phyloP scores from a whole-genome alignment of 2,888 invertebrate genomes.

The Acheta domesticus region DNA sequence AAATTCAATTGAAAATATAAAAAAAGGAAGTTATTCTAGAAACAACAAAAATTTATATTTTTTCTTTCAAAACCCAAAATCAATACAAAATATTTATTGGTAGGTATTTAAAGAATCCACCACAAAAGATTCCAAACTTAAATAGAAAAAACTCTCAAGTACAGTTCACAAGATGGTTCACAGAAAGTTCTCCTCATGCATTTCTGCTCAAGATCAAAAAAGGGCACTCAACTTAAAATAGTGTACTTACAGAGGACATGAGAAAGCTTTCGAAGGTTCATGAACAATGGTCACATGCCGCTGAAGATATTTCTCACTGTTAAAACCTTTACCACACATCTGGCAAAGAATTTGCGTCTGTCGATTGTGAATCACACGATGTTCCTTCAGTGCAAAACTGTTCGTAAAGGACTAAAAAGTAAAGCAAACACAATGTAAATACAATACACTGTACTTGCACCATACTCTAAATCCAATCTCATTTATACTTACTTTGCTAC shows the following conservation, averaged over 20 bases:
- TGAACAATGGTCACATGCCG: slow-evolving; percentile 54
- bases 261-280: slow-evolving; percentile 45
- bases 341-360: slow-evolving; percentile 50
- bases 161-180: too few species aligned
- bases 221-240: slow-evolving; percentile 39
- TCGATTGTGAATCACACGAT: slow-evolving; percentile 52
- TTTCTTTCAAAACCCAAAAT: too few species aligned
- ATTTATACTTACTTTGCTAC: slow-evolving; percentile 39
- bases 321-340: slow-evolving; percentile 53
- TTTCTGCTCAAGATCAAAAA: background rate
- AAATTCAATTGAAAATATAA: too few species aligned
- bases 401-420: slow-evolving; percentile 55
- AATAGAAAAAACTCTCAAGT: too few species aligned
- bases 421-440: background rate
- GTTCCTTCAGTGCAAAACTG: slow-evolving; percentile 54
- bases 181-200: too few species aligned
- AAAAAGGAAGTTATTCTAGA: too few species aligned
- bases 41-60: too few species aligned
- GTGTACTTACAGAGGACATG: slow-evolving; percentile 53
- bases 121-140: too few species aligned
- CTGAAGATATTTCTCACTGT: slow-evolving; percentile 54
- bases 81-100: too few species aligned
- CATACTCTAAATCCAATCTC: background rate
- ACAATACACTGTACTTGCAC: background rate
- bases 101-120: too few species aligned